Evolutionary conservation across 2,888 invertebrate species (phyloP).

Genomic region (Myopa tessellatipennis): DNA sequence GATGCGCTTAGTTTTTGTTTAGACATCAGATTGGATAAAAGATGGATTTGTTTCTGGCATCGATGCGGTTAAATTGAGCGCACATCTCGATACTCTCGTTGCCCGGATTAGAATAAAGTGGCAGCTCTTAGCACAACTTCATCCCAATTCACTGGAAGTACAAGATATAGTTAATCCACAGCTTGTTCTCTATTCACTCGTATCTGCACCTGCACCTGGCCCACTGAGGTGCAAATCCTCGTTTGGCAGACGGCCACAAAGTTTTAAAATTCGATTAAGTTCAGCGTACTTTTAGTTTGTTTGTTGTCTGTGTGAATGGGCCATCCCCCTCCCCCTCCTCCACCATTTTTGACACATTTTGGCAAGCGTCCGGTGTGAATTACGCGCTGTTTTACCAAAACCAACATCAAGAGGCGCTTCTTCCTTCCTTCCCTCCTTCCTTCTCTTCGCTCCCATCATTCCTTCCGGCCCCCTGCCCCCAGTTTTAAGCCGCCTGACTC

Average conservation of each 20-base stretch:
- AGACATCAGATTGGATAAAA: too few species aligned
- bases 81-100: constrained; percentile 2
- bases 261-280: constrained; percentile 31
- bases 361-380: background rate
- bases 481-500: background rate
- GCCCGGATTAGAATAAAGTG: background rate
- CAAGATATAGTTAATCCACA: too few species aligned
- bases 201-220: too few species aligned
- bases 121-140: background rate
- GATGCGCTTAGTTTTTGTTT: too few species aligned
- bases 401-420: background rate
- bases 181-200: too few species aligned
- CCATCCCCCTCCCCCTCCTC: background rate
- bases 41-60: background rate
- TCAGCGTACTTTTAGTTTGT: constrained; percentile 26
- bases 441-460: too few species aligned
- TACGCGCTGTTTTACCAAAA: background rate
- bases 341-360: too few species aligned
- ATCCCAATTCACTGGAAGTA: too few species aligned
- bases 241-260: constrained; percentile 17
- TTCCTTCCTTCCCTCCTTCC: background rate
- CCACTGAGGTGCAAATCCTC: background rate
- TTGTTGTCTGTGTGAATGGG: background rate
- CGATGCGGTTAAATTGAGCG: constrained; percentile 10
- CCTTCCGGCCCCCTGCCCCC: too few species aligned